A percentile compares a stretch with the other conserved stretches of the same genome.
phyloP scores from a whole-genome alignment of 1,140 invertebrate species.

The Danaus plexippus region DNA sequence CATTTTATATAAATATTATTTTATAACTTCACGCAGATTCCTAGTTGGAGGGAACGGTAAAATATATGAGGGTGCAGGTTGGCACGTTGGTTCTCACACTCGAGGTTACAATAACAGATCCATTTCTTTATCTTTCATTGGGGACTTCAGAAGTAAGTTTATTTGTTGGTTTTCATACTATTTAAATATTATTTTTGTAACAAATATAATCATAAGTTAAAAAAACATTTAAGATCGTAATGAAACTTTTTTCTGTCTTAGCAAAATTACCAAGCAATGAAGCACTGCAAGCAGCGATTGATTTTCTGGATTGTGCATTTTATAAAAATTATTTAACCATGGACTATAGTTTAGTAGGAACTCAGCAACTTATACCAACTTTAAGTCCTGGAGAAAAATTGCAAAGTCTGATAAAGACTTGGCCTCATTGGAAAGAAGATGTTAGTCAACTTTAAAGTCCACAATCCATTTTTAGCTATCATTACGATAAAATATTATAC shows the following conservation, averaged over 20 bases:
- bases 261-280: conserved; percentile 72
- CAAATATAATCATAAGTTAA: background rate
- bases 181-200: conserved; percentile 3
- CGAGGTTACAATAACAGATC: conserved; percentile 74
- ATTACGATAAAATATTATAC: too few species aligned
- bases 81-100: conserved; percentile 77
- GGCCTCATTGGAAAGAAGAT: conserved; percentile 67
- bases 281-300: conserved; percentile 73
- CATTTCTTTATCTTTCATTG: conserved; percentile 80
- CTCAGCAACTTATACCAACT: conserved; percentile 72
- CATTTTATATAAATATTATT: conserved; percentile 1
- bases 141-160: conserved; percentile 72
- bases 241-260: conserved; percentile 39
- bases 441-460: conserved; percentile 5
- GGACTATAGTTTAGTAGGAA: conserved; percentile 75
- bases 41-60: conserved; percentile 42
- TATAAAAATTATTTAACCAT: conserved; percentile 64
- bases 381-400: conserved; percentile 75
- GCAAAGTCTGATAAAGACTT: conserved; percentile 71
- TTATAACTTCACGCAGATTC: conserved; percentile 29
- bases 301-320: conserved; percentile 75
- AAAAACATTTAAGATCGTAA: conserved; percentile 23
- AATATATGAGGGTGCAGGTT: conserved; percentile 45
- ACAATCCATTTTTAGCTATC: too few species aligned
- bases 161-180: background rate